Conservation (phyloP, 2,797 vertebrate genomes). For the Mormyrus proboscirostris region DNA sequence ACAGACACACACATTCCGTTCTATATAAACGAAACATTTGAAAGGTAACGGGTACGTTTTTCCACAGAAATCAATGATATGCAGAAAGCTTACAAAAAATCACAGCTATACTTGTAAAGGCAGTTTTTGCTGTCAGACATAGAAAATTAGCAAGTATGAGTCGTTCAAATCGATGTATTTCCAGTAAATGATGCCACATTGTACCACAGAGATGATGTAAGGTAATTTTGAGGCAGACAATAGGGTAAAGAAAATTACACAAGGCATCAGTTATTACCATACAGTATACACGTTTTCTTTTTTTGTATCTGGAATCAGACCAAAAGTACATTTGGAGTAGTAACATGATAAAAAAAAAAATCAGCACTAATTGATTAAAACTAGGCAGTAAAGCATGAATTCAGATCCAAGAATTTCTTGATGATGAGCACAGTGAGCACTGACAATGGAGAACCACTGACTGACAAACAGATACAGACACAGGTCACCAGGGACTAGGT, state of each 20-base stretch:
- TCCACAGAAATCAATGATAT: not conserved
- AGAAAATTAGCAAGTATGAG: not conserved
- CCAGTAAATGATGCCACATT: not conserved
- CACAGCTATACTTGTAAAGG: not conserved
- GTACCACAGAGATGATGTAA: not conserved
- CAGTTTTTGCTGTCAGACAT: not conserved
- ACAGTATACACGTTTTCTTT: not conserved
- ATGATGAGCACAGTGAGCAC: not conserved
- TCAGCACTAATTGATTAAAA: not conserved
- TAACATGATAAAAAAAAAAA: not conserved
- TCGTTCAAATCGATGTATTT: not conserved
- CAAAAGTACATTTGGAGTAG: not conserved
- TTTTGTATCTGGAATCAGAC: not conserved
- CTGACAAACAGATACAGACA: conserved; percentile 20
- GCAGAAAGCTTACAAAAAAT: not conserved
- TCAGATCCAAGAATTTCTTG: not conserved
- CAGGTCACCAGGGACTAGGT: conserved; percentile 49
- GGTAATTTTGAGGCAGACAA: not conserved
- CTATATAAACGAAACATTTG: not conserved
- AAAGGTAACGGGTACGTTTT: not conserved
- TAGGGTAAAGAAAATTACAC: not conserved
- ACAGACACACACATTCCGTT: not conserved
- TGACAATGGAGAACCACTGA: not conserved
- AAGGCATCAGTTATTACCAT: not conserved
- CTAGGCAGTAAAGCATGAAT: not conserved